phyloP scores from a whole-genome alignment of 2,113 vertebrate genomes.

The Cephalopholis sonnerati region DNA sequence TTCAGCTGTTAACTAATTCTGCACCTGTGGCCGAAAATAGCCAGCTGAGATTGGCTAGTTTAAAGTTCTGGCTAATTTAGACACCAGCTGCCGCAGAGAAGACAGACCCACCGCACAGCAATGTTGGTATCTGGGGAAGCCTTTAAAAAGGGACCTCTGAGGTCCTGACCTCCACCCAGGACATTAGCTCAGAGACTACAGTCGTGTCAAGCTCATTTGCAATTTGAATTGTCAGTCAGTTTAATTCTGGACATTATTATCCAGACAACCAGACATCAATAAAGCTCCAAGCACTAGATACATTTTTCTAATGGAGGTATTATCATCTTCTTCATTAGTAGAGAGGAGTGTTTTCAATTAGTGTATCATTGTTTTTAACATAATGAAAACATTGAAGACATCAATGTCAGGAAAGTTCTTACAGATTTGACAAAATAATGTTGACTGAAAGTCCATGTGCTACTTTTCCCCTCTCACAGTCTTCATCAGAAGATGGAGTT shows the following conservation, averaged over 20 bases:
- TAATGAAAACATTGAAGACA: too few relatives aligned
- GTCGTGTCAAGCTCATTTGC: neutral
- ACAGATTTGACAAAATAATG: too few relatives aligned
- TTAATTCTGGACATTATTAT: neutral
- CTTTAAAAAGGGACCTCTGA: conserved; percentile 8
- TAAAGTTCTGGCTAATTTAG: conserved; percentile 46
- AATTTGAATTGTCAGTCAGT: neutral
- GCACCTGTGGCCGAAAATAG: conserved; percentile 35
- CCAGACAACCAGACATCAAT: neutral
- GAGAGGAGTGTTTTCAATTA: too few relatives aligned
- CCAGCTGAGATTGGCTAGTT: conserved; percentile 16
- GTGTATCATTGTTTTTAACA: too few relatives aligned
- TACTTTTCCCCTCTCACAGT: too few relatives aligned
- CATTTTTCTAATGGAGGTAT: too few relatives aligned
- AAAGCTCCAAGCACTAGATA: too few relatives aligned
- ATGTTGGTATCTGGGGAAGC: conserved; percentile 8
- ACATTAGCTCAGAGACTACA: too few relatives aligned
- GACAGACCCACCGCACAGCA: neutral
- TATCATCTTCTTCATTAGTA: too few relatives aligned
- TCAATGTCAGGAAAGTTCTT: too few relatives aligned
- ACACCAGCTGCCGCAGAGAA: conserved; percentile 41
- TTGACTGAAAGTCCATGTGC: too few relatives aligned
- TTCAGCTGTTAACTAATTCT: conserved; percentile 36
- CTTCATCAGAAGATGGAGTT: too few relatives aligned
- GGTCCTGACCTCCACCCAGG: neutral